These are phyloP conservation scores for Chaetops frenatus DNA, from an alignment of 2,113 vertebrate genomes.

Conservation along the genomic window DNA sequence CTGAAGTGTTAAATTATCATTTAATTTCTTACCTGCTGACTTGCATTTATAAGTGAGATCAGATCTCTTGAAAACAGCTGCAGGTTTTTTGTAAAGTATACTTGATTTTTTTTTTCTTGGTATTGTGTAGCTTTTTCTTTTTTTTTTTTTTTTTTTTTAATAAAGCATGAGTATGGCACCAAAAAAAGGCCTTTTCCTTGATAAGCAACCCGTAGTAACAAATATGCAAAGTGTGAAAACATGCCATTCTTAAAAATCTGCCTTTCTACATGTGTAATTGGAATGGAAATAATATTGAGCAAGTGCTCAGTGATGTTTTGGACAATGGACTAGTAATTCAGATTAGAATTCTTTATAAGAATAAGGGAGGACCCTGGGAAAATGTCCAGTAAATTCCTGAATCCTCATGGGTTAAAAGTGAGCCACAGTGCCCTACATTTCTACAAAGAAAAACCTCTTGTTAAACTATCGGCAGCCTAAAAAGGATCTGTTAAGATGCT, in stretches of 20 bases:
- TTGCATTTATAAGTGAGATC: not conserved
- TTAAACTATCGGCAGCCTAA: not conserved
- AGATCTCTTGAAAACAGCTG: not conserved
- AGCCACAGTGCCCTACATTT: not conserved
- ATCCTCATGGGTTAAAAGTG: not conserved
- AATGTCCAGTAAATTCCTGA: not conserved
- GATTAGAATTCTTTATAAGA: not conserved
- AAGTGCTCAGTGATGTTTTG: not conserved
- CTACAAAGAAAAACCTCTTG: not conserved
- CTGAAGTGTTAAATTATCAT: slow-evolving; percentile 8
- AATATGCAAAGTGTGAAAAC: not conserved
- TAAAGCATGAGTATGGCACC: slow-evolving; percentile 56
- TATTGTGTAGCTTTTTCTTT: not conserved
- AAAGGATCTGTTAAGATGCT: not conserved
- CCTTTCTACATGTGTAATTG: not conserved
- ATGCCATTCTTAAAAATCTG: not conserved
- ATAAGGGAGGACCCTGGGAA: not conserved
- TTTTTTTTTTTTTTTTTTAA: slow-evolving; percentile 3
- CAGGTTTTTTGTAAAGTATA: slow-evolving; percentile 38
- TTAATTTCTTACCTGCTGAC: slow-evolving; percentile 13
- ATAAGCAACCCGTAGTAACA: not conserved
- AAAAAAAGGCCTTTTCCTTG: not conserved
- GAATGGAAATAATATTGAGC: not conserved
- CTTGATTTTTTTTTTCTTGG: slow-evolving; percentile 21
- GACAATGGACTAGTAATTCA: not conserved